Evolutionary conservation across 2,888 invertebrate genomes (phyloP).

Genomic region (Tribolium freemani): DNA sequence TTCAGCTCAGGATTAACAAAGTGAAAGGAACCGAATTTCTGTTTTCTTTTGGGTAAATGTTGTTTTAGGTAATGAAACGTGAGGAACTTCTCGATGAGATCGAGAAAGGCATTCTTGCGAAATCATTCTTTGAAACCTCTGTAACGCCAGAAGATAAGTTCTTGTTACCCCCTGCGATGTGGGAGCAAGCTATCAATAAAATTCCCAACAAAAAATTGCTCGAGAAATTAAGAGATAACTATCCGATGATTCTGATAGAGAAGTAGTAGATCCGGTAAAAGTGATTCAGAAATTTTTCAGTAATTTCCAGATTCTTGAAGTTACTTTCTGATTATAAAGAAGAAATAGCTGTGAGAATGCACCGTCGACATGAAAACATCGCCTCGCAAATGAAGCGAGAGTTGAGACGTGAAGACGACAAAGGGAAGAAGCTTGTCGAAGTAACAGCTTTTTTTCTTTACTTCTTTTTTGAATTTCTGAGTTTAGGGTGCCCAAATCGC

Average conservation of each 20-base stretch:
- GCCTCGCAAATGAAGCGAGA: constrained; percentile 66
- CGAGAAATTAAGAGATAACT: constrained; percentile 56
- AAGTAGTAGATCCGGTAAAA: constrained; percentile 52
- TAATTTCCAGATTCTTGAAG: constrained; percentile 58
- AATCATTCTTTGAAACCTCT: constrained; percentile 62
- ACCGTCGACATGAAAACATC: constrained; percentile 63
- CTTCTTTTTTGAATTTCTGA: not conserved
- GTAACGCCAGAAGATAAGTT: constrained; percentile 59
- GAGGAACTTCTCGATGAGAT: constrained; percentile 65
- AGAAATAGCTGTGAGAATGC: constrained; percentile 63
- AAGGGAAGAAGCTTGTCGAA: constrained; percentile 57
- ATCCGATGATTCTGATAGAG: constrained; percentile 61
- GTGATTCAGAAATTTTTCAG: not conserved
- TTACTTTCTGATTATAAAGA: constrained; percentile 63
- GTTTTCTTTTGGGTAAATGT: not conserved
- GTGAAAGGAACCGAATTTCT: constrained; percentile 34
- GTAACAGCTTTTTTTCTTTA: constrained; percentile 47
- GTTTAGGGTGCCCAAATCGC: constrained; percentile 56
- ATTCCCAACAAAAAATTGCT: constrained; percentile 61
- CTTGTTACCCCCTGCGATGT: constrained; percentile 64
- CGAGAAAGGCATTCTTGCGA: constrained; percentile 58
- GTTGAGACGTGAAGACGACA: constrained; percentile 62
- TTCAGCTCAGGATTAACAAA: constrained; percentile 56
- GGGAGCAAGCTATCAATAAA: constrained; percentile 65
- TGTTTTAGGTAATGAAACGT: constrained; percentile 57